Evolutionary conservation across 2,113 vertebrate genomes (phyloP), one percentile per base, ranked within the genome.

Genomic region (Phylloscopus whistleri): DNA sequence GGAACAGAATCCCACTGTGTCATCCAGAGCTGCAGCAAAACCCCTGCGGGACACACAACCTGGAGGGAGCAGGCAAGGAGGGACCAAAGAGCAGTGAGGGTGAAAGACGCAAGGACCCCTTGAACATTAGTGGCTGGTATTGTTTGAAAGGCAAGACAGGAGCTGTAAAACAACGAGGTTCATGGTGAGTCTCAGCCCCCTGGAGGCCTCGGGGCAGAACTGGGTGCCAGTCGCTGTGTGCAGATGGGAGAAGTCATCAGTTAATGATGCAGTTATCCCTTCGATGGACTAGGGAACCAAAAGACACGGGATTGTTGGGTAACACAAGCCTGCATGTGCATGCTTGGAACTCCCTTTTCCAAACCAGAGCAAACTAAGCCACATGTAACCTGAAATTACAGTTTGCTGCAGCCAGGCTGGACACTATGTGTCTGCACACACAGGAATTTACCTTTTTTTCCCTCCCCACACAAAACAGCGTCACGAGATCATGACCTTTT

Each of bases 51-150:
- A 12, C 39, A 59, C 16, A n/a, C 37, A 81, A 30, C 21, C 24
- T 41, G 46, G 8, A 72, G 31, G 24, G 27, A 68, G 10, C 3
- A 18, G 22, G 41, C 20, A 51, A 77, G 48, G 17, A 76, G 2
- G 12, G 20, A 49, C 2, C 0, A 0, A 70, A 68, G 30, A 6
- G 35, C 56, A 13, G 3, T 1, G 5, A 82, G 6, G 12, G 7
- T 35, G 17, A 77, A 80, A 73, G 30, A 69, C 13, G 21, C 21
- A 37, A 39, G 68, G 46, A 75, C 6, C 20, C 28, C n/a, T 27
- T 14, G 41, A 53, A 46, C 7, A 1, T 31, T 43, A 2, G 6
- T 17, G 9, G 28, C 41, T 16, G 23, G 7, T 30, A 12, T 17
- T 4, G 21, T 41, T 41, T 37, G 62, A 59, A 89, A 51, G 51